Percentiles rank a stretch among this genome's conserved stretches.
Conservation (phyloP, 2,113 vertebrate genomes). For the Catharus minimus region DNA sequence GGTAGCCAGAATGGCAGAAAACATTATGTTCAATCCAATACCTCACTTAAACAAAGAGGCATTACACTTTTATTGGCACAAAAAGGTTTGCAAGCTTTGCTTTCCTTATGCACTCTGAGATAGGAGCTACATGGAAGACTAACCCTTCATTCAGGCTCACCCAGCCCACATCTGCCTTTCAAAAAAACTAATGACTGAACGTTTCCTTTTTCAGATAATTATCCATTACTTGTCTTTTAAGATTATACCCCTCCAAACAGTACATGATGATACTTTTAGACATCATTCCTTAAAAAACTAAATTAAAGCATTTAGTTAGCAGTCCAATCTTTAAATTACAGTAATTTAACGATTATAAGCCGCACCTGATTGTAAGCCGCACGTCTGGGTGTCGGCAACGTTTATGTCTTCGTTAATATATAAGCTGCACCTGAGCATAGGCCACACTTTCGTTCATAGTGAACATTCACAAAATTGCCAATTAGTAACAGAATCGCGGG, state of each 20-base stretch:
- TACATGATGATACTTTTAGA: background rate
- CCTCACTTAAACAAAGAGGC: background rate
- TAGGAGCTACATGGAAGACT: background rate
- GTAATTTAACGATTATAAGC: too few species aligned
- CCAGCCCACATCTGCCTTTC: background rate
- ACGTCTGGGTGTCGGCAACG: too few species aligned
- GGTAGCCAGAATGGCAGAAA: background rate
- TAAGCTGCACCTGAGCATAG: too few species aligned
- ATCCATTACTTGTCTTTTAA: background rate
- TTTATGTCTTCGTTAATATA: too few species aligned
- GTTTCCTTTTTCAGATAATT: background rate
- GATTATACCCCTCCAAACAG: background rate
- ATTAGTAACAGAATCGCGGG: too few species aligned
- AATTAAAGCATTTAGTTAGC: background rate
- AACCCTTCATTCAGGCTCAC: background rate
- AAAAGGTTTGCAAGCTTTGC: background rate
- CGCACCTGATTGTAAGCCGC: too few species aligned
- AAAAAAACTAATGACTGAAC: background rate
- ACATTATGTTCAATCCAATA: background rate
- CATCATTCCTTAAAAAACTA: background rate
- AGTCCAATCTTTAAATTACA: background rate
- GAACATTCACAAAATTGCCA: too few species aligned
- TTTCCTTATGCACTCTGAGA: accelerated
- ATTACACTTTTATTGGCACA: background rate
- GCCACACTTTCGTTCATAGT: too few species aligned